Base-by-base conservation (phyloP, 1,140 invertebrate species). In the Euwallacea fornicatus region DNA sequence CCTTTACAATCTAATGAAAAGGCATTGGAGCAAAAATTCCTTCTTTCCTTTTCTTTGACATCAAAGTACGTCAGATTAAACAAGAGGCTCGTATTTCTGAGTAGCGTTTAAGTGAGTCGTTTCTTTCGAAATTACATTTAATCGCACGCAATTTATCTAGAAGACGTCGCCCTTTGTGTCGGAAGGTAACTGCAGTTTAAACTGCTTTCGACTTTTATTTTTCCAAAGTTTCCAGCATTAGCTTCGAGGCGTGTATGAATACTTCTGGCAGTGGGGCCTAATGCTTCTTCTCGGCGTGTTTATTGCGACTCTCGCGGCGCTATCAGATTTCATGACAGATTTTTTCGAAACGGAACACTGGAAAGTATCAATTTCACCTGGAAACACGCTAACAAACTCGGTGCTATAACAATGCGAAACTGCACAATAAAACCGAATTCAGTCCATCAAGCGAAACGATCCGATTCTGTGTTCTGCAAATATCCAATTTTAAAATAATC, bases 71-170 rank as follows among this genome's bases (percentile, higher is more conserved):
- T 33, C 21, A 33, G 21, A 33, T 33, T 33, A 33, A 33, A 33
- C 21, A 33, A 33, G 21, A 50, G 46, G 9, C 9, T 50, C 46
- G 46, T 50, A 50, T 50, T 11, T 11, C 46, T 13, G 9, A 50
- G 13, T 11, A 50, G 46, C 46, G 46, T 50, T 50, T 50, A 50
- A 50, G 46, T 13, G 46, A 50, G 46, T 50, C 46, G 13, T 50
- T 50, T 50, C 46, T 50, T 50, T 50, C 46, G 13, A 50, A 50
- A 50, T 50, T 50, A 50, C 46, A 50, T 50, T 33, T 50, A 50
- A 50, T 50, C 46, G 46, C 46, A 50, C 46, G 13, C 46, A 50
- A 50, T 50, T 56, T 21, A 15, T 56, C n/a, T 15, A 6, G n/a
- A 56, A 56, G 16, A 50, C 46, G 13, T 13, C 46, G 21, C 59